phyloP scores from a whole-genome alignment of 2,888 invertebrate species.

The Branchellion lobata region DNA sequence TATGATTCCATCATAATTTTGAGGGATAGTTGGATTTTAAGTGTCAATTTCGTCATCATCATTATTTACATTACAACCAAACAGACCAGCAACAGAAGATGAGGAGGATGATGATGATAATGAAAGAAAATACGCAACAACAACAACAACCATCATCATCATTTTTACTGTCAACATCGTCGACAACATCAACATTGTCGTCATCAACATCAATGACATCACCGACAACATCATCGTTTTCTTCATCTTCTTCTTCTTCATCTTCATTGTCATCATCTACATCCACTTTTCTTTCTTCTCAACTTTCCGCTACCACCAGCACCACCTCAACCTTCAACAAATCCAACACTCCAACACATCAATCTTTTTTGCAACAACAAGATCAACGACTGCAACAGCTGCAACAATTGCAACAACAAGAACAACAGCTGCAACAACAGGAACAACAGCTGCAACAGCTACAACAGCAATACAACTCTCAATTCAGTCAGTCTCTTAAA shows the following conservation, averaged over 20 bases:
- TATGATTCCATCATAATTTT: no score
- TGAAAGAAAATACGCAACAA: background rate
- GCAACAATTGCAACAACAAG: slow-evolving; percentile 43
- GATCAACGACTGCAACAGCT: slow-evolving; percentile 28
- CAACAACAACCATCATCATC: background rate
- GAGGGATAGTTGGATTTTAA: no score
- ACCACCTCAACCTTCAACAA: background rate
- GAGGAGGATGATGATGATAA: background rate
- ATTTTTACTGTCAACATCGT: no score
- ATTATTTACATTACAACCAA: no score
- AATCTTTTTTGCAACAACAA: background rate
- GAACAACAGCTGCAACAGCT: slow-evolving; percentile 61
- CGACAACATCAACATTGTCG: no score
- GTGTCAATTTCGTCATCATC: no score
- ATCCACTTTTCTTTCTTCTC: no score
- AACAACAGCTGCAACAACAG: slow-evolving; percentile 63
- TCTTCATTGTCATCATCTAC: no score
- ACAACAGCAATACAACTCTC: slow-evolving; percentile 55
- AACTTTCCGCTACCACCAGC: background rate
- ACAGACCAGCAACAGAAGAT: background rate
- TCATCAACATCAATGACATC: no score
- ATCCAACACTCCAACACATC: no score
- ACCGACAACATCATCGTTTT: no score
- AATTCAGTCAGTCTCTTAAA: background rate
- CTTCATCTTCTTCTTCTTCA: no score